Evolutionary conservation across 2,888 invertebrate genomes (phyloP).

Genomic region (Pemphredon lugubris): DNA sequence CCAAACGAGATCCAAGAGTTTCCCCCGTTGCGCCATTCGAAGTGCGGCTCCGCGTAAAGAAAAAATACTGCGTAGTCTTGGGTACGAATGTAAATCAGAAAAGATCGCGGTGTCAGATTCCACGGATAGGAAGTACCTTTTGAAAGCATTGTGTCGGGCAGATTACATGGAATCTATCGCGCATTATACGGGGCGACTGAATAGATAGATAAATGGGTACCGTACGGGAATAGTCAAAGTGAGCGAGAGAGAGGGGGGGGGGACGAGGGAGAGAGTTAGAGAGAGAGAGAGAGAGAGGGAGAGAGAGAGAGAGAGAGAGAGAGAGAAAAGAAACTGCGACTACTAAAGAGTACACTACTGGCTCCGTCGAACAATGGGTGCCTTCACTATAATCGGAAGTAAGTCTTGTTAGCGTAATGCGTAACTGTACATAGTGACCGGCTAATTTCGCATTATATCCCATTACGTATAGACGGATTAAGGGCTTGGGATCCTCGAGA

Average conservation of each 20-base stretch:
- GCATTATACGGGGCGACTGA: constrained; percentile 73
- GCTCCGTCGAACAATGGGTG: constrained; percentile 72
- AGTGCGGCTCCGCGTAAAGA: no score
- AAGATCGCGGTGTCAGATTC: constrained; percentile 49
- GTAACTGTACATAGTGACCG: constrained; percentile 76
- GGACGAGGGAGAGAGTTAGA: background rate
- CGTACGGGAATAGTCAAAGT: constrained; percentile 64
- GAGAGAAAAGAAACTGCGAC: constrained; percentile 38
- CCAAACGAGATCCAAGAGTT: no score
- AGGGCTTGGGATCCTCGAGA: constrained; percentile 40
- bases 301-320: background rate
- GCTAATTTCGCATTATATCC: constrained; percentile 74
- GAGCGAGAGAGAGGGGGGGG: constrained; percentile 15
- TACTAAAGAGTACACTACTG: constrained; percentile 69
- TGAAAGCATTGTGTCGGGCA: constrained; percentile 58
- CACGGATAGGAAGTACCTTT: constrained; percentile 44
- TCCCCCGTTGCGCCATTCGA: no score
- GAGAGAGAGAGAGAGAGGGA: constrained; percentile 14
- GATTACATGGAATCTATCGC: constrained; percentile 75
- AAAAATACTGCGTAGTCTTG: background rate
- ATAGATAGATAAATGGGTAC: constrained; percentile 76
- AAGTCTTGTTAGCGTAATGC: constrained; percentile 78
- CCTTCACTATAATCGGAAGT: constrained; percentile 77
- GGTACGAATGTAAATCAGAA: constrained; percentile 37
- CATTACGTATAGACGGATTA: constrained; percentile 65